Percentiles rank a stretch among this genome's conserved stretches.
Evolutionary conservation across 2,888 invertebrate species (phyloP).

Genomic region (Caenorhabditis japonica): DNA sequence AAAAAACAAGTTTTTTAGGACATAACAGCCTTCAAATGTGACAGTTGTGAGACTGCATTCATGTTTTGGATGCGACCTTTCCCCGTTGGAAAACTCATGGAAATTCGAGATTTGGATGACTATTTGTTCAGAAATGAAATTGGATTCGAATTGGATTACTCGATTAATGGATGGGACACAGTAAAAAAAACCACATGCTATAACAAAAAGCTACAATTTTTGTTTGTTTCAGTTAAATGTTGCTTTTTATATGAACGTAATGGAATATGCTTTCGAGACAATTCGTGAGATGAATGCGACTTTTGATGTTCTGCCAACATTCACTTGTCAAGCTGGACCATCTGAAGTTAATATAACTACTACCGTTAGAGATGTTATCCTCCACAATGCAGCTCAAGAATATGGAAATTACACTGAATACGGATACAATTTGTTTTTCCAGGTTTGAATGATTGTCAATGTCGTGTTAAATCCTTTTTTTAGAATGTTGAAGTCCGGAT

Average conservation of each 20-base stretch:
- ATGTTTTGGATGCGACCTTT: conserved; percentile 71
- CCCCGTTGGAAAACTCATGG: conserved; percentile 54
- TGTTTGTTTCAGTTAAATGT: conserved; percentile 66
- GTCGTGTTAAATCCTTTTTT: conserved; percentile 16
- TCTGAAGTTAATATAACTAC: conserved; percentile 48
- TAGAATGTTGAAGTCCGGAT: conserved; percentile 67
- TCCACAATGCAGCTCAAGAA: conserved; percentile 49
- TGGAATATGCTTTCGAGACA: conserved; percentile 56
- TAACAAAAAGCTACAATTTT: too few relatives aligned
- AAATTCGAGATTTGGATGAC: conserved; percentile 65
- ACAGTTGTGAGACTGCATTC: conserved; percentile 65
- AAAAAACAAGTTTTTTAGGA: too few relatives aligned
- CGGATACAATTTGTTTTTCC: conserved; percentile 48
- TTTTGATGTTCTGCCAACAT: conserved; percentile 41
- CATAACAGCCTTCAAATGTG: conserved; percentile 72
- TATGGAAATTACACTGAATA: conserved; percentile 56
- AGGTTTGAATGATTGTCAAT: conserved; percentile 6
- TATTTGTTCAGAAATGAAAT: conserved; percentile 71
- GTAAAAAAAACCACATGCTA: too few relatives aligned
- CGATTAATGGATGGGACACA: conserved; percentile 67
- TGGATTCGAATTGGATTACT: conserved; percentile 65
- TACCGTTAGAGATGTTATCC: conserved; percentile 50
- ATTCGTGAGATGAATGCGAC: conserved; percentile 42
- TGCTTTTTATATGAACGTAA: conserved; percentile 63
- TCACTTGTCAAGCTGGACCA: conserved; percentile 41